These are phyloP conservation scores for Leptinotarsa texana DNA, from an alignment of 1,140 invertebrate genomes.

Conservation along the genomic window DNA sequence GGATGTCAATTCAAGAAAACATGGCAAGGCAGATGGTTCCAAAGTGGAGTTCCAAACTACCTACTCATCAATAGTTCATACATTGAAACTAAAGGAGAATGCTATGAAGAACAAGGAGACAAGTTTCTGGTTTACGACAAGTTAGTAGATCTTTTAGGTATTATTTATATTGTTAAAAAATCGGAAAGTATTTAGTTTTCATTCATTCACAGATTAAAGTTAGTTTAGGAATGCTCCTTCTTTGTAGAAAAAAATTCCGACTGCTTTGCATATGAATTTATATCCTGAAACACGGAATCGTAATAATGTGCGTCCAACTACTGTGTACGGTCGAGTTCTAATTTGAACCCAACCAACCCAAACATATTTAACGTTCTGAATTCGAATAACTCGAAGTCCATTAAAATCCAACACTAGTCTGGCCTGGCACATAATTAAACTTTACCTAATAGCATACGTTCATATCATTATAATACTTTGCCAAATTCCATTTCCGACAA, in stretches of 20 bases:
- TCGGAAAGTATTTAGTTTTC: no score
- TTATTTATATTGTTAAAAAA: no score
- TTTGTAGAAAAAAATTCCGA: background rate
- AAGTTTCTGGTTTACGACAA: slow-evolving; percentile 77
- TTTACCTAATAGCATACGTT: slow-evolving; percentile 14
- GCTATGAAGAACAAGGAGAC: slow-evolving; percentile 70
- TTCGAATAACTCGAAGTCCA: slow-evolving; percentile 13
- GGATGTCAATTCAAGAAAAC: slow-evolving; percentile 71
- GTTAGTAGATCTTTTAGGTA: slow-evolving; percentile 59
- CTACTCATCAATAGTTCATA: slow-evolving; percentile 71
- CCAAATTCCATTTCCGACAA: slow-evolving; percentile 19
- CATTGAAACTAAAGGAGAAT: slow-evolving; percentile 76
- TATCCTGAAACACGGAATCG: background rate
- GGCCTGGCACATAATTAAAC: slow-evolving; percentile 19
- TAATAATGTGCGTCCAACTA: slow-evolving; percentile 9
- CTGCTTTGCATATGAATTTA: background rate
- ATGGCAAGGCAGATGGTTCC: slow-evolving; percentile 80
- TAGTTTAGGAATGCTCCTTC: no score
- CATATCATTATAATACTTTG: slow-evolving; percentile 19
- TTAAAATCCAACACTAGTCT: slow-evolving; percentile 19
- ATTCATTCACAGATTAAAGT: no score
- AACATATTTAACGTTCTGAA: slow-evolving; percentile 15
- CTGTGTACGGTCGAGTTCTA: background rate
- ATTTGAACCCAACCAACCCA: slow-evolving; percentile 4
- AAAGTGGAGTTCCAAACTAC: slow-evolving; percentile 67